Percentiles rank a stretch among this genome's conserved stretches.
Evolutionary conservation across 2,113 vertebrate genomes (phyloP).

Genomic region (Hypocryptadius cinnamomeus): DNA sequence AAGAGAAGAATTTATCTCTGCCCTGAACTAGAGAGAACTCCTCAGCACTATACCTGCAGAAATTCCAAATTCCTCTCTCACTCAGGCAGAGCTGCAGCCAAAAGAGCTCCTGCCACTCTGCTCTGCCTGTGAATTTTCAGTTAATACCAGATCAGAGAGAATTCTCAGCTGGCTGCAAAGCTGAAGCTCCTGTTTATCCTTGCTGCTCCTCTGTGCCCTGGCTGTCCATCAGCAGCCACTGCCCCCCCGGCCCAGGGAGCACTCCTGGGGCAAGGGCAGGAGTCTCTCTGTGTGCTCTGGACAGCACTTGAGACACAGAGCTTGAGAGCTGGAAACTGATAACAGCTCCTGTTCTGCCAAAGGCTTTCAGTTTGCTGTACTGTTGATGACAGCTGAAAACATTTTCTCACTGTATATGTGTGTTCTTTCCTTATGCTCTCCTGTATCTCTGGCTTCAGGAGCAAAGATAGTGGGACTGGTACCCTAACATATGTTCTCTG

Average conservation of each 20-base stretch:
- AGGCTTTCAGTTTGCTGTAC: background rate
- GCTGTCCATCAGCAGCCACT: background rate
- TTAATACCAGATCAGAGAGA: background rate
- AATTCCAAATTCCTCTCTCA: background rate
- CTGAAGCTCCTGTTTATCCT: background rate
- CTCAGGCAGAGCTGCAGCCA: background rate
- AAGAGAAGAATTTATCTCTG: background rate
- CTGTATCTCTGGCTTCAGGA: background rate
- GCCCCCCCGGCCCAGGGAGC: background rate
- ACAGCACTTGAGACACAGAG: background rate
- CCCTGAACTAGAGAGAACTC: background rate
- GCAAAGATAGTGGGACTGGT: background rate
- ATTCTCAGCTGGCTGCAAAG: background rate
- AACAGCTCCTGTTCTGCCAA: background rate
- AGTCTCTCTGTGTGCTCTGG: rapidly evolving
- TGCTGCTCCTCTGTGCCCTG: background rate
- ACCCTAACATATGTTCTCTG: background rate
- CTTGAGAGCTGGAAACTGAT: background rate
- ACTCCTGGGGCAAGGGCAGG: background rate
- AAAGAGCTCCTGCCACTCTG: background rate
- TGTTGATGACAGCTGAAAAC: background rate
- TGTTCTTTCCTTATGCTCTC: background rate
- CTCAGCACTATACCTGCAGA: background rate
- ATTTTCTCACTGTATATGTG: background rate
- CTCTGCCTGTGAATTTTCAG: background rate